phyloP scores from a whole-genome alignment of 2,888 invertebrate genomes.

The Luffia ferchaultella region DNA sequence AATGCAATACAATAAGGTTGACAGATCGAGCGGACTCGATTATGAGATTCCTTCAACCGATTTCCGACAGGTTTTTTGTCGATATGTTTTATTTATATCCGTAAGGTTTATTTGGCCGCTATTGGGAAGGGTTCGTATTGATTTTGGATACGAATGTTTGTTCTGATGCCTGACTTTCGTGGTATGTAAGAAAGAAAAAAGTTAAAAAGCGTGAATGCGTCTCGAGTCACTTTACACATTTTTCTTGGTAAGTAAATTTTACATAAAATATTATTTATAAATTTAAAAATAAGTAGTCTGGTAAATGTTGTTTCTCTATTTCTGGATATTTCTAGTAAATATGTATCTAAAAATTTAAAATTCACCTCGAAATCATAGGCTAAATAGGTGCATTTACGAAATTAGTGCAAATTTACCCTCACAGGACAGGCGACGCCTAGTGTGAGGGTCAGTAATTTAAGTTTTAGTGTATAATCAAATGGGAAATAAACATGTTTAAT shows the following conservation, averaged over 20 bases:
- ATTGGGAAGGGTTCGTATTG: constrained; percentile 57
- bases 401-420: no score
- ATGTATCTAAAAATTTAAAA: no score
- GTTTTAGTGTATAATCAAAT: no score
- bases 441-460: no score
- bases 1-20: constrained; percentile 43
- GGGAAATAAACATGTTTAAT: no score
- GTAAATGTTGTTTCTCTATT: no score
- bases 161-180: constrained; percentile 42
- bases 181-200: constrained; percentile 25
- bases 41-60: constrained; percentile 24
- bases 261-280: background rate
- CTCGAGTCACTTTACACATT: no score
- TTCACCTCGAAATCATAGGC: no score
- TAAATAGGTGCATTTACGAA: no score
- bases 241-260: background rate
- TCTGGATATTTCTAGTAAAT: no score
- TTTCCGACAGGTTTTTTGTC: constrained; percentile 23
- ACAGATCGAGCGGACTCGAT: constrained; percentile 52
- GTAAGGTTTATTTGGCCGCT: constrained; percentile 44
- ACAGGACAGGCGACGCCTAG: no score
- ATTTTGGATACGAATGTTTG: constrained; percentile 50
- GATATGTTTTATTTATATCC: constrained; percentile 43
- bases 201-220: background rate
- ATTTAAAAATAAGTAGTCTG: no score